Base-by-base conservation (phyloP, 2,113 vertebrate species). In the Lethenteron reissneri region DNA sequence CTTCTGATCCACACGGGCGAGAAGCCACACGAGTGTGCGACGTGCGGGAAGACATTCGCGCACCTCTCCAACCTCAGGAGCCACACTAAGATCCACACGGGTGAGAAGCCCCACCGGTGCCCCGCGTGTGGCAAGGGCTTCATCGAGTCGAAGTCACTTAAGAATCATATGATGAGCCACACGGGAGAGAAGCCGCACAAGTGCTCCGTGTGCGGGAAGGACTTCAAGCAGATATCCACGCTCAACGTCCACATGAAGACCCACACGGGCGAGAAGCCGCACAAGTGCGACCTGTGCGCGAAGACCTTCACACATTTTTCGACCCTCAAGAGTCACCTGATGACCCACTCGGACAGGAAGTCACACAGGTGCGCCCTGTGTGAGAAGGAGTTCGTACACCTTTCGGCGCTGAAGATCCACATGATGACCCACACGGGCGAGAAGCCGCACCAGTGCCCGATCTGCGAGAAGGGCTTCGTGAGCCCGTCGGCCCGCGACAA, bases 401-500 rank as follows among this genome's bases (percentile, higher is more conserved):
- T 21, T 10, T n/a, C n/a, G n/a, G n/a, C n/a, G 11, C 64, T 68
- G 64, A 68, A 68, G 25, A 68, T 17, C n/a, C 64, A 68, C 11
- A 68, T 68, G 64, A 68, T n/a, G 64, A 68, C 25, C 25, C 64
- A 68, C 25, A 68, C 64, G n/a, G 64, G 64, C 11, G 64, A 68
- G 25, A n/a, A 25, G 64, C 64, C 64, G 11, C 25, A 68, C 64
- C n/a, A 68, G 64, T 68, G 64, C 25, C n/a, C 64, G n/a, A 25
- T 68, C 64, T 68, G 64, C 25, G 64, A 25, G 25, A 68, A 68
- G 25, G 64, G n/a, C 64, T 68, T 68, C 76, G 83, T 88, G 9
- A 87, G 90, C 2, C 87, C 88, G 1, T 88, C 88, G 57, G 92
- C 87, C 76, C 76, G 90, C 56, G 86, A 90, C 58, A 91, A 90